phyloP scores from a whole-genome alignment of 2,797 vertebrate species.

The Acridotheres tristis region DNA sequence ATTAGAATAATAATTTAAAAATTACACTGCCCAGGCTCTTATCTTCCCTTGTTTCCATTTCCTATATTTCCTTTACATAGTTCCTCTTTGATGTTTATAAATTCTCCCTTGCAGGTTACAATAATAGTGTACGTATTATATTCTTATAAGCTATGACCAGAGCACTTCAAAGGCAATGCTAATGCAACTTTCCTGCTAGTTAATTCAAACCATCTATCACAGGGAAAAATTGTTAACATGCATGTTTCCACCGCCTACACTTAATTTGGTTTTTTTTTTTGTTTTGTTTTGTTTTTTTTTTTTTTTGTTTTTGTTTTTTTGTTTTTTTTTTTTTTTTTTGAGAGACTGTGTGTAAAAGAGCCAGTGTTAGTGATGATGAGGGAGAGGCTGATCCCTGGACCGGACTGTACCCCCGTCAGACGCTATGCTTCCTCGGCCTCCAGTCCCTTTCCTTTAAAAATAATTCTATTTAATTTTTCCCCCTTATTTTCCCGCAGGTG shows the following conservation, averaged over 20 bases:
- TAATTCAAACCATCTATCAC: constrained; percentile 81
- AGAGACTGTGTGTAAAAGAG: constrained; percentile 30
- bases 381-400: background rate
- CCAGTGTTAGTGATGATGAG: background rate
- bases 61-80: constrained; percentile 56
- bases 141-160: constrained; percentile 67
- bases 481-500: background rate
- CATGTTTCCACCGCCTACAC: constrained; percentile 67
- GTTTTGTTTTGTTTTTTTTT: too few relatives aligned
- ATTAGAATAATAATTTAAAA: constrained; percentile 62
- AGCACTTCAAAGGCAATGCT: constrained; percentile 74
- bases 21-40: constrained; percentile 20
- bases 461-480: background rate
- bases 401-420: background rate
- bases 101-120: constrained; percentile 69
- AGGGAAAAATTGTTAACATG: constrained; percentile 74
- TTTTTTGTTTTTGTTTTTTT: constrained; percentile 29
- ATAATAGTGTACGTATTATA: constrained; percentile 69
- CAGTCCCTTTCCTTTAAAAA: background rate
- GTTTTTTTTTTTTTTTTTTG: constrained; percentile 6
- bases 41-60: constrained; percentile 70
- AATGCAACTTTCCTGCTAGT: constrained; percentile 76
- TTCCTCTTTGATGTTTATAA: constrained; percentile 70
- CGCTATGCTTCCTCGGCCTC: background rate
- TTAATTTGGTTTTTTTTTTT: constrained; percentile 68